These are phyloP conservation scores for Nudaria mundana DNA, from an alignment of 2,888 invertebrate species.

Conservation along the genomic window DNA sequence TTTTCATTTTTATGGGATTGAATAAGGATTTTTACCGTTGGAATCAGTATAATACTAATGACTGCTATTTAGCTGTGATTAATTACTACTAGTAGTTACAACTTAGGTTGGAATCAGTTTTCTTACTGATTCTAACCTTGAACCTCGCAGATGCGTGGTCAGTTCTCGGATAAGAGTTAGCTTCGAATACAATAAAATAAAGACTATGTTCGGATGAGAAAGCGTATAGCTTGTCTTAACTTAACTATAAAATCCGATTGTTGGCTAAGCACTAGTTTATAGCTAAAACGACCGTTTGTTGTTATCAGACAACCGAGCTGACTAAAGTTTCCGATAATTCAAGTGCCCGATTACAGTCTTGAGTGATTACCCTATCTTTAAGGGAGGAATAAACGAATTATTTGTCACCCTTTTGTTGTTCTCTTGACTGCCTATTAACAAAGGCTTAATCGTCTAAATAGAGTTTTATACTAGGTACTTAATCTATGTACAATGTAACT, in stretches of 20 bases:
- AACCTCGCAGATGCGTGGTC: too few relatives aligned
- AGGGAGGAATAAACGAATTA: constrained; percentile 61
- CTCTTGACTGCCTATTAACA: constrained; percentile 62
- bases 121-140: too few relatives aligned
- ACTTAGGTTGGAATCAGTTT: too few relatives aligned
- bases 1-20: too few relatives aligned
- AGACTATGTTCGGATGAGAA: too few relatives aligned
- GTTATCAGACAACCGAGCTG: constrained; percentile 16
- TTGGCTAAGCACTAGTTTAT: background rate
- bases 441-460: constrained; percentile 70
- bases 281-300: constrained; percentile 11
- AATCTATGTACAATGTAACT: constrained; percentile 62
- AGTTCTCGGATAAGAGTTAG: too few relatives aligned
- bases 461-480: constrained; percentile 55
- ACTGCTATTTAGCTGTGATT: too few relatives aligned
- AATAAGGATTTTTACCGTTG: too few relatives aligned
- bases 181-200: too few relatives aligned
- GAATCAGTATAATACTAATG: too few relatives aligned
- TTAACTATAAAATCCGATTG: background rate
- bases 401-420: constrained; percentile 70
- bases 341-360: constrained; percentile 28
- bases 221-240: background rate
- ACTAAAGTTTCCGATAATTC: constrained; percentile 30
- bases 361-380: constrained; percentile 42
- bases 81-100: too few relatives aligned